A percentile compares a stretch with the other conserved stretches of the same genome.
Conservation (phyloP, 2,888 invertebrate species). For the Acrobasis suavella region DNA sequence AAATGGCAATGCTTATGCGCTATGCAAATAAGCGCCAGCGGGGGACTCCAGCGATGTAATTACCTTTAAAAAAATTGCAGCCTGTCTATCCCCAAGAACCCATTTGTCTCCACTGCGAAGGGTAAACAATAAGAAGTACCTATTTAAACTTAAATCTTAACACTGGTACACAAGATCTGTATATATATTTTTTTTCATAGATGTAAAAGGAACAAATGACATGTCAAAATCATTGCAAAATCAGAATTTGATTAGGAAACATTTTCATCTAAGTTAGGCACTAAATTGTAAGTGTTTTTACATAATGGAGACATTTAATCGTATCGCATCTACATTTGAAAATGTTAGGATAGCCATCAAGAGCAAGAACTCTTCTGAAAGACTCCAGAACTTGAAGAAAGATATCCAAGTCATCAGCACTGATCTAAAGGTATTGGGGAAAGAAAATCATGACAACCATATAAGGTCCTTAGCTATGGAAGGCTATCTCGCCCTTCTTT, state of each 20-base stretch:
- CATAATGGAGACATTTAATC: slow-evolving; percentile 59
- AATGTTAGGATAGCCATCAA: slow-evolving; percentile 58
- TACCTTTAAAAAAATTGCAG: too few relatives aligned
- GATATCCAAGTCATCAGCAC: slow-evolving; percentile 59
- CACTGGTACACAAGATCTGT: background rate
- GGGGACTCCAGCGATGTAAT: too few relatives aligned
- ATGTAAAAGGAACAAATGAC: too few relatives aligned
- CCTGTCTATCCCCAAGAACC: too few relatives aligned
- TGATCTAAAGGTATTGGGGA: slow-evolving; percentile 61
- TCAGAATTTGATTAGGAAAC: background rate
- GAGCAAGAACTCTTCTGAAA: slow-evolving; percentile 57
- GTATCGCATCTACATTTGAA: slow-evolving; percentile 62
- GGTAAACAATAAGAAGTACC: too few relatives aligned
- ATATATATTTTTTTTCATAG: background rate
- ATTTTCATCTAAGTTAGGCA: too few relatives aligned
- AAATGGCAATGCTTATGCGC: too few relatives aligned
- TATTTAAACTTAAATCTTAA: too few relatives aligned
- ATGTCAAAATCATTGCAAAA: background rate
- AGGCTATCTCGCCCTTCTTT: slow-evolving; percentile 64
- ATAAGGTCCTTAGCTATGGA: slow-evolving; percentile 71
- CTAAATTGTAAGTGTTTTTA: slow-evolving; percentile 37
- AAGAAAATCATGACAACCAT: slow-evolving; percentile 62
- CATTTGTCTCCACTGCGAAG: too few relatives aligned
- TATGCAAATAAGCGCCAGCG: too few relatives aligned
- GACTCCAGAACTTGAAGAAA: slow-evolving; percentile 55